Percentiles rank a stretch among this genome's conserved stretches.
phyloP scores from a whole-genome alignment of 1,140 invertebrate genomes.

The Eumeta japonica region DNA sequence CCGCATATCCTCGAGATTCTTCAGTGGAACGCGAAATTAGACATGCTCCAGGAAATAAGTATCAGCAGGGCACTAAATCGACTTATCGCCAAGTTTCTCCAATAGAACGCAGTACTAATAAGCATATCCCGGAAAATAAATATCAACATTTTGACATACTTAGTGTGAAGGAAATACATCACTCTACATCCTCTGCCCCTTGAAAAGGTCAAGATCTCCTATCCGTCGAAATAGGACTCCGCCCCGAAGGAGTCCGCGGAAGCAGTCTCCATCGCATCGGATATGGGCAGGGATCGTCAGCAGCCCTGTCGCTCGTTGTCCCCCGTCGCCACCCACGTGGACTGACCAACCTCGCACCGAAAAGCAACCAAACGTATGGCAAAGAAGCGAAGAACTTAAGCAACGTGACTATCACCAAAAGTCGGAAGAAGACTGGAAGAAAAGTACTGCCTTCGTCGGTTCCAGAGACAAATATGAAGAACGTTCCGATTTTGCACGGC shows the following conservation, averaged over 20 bases:
- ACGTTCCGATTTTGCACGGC: not conserved
- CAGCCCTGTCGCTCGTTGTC: slow-evolving; percentile 26
- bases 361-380: slow-evolving; percentile 3
- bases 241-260: slow-evolving; percentile 29
- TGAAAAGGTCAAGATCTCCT: slow-evolving; percentile 31
- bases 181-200: too few species aligned
- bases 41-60: too few species aligned
- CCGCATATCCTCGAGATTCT: too few species aligned
- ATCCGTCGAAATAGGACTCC: slow-evolving; percentile 32
- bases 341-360: slow-evolving; percentile 10
- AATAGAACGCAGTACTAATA: too few species aligned
- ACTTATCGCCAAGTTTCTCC: too few species aligned
- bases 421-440: slow-evolving; percentile 1
- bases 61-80: too few species aligned
- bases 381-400: slow-evolving; percentile 8
- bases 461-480: slow-evolving; percentile 1
- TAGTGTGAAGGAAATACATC: too few species aligned
- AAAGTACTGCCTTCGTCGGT: slow-evolving; percentile 4
- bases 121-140: too few species aligned
- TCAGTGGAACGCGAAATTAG: too few species aligned
- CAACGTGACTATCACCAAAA: slow-evolving; percentile 4
- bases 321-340: slow-evolving; percentile 38
- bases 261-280: slow-evolving; percentile 32
- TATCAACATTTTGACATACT: too few species aligned
- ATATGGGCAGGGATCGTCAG: slow-evolving; percentile 44